Base-by-base conservation (phyloP, 2,797 vertebrate species). In the Otolemur crassicaudatus region DNA sequence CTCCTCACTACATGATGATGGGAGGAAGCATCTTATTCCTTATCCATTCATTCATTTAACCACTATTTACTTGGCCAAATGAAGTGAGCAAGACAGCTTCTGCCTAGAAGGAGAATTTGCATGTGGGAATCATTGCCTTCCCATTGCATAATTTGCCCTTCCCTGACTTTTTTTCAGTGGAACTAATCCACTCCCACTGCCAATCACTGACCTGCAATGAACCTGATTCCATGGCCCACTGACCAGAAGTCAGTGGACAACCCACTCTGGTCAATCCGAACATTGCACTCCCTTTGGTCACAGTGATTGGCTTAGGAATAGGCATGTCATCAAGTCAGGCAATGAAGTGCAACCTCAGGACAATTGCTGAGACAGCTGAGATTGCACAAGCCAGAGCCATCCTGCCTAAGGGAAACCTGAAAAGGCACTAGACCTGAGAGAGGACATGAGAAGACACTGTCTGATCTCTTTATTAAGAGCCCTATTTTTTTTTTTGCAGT, bases 351-450 rank as follows among this genome's bases (percentile, higher is more conserved):
- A 65, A 25, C 10, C 76, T 53, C 43, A 49, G 34, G 37, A 67
- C 31, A 22, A 27, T 0, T 3, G 49, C 85, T 4, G 29, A 65
- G 27, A 27, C 17, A 0, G 5, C 17, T 7, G 23, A 31, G 25
- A 29, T 4, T 25, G 60, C 31, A 7, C 10, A 12, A 22, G 46
- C 8, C 9, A 22, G 16, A 17, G 76, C 46, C 40, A 46, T 2
- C 5, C 6, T 4, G 17, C 22, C 60, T 29, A 19, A 56, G 37
- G 31, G 5, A 17, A 76, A 16, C 53, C 82, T 85, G 69, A 53
- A 80, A 82, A 79, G 13, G 37, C 4, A 20, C 16, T 7, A n/a
- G 19, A 49, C 76, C 29, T 10, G 1, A 70, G 67, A 20, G 49
- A 27, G 25, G 46, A 37, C 2, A 2, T 2, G 8, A 29, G 69